Evolutionary conservation across 2,888 invertebrate genomes (phyloP), one percentile per base, ranked within the genome.

Genomic region (Drosophila testacea): DNA sequence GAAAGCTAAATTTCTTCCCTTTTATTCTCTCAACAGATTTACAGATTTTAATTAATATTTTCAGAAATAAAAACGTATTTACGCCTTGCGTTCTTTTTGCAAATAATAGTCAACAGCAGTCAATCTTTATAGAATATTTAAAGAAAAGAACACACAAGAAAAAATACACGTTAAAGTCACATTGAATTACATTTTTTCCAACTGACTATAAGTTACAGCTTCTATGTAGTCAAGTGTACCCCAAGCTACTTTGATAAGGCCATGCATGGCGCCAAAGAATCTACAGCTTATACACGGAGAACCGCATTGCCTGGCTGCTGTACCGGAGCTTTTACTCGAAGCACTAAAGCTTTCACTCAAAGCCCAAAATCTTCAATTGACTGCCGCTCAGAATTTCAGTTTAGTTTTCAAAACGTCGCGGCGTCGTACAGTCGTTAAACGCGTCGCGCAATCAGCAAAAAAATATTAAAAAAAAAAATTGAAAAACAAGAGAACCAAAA

Each of bases 371-470:
- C 65, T 62, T 73, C 80, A 66, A 64, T 44, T 51, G 44, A 68
- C 71, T 73, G 79, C 30, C 64, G 76, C 84, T 83, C 61, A 67
- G 79, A 79, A 71, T 75, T 78, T 73, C 47, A 50, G 73, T 79
- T 82, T 67, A 82, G 82, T 82, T 88, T 71, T 63, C 63, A 68
- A 83, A 85, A 77, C 64, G 75, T 68, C 65, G 89, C 78, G 69
- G 59, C 76, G 70, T 66, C 66, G 69, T 60, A 65, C 67, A 69
- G 70, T 63, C 70, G 68, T 13, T 48, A 63, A 64, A 30, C 69
- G 70, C 57, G 56, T 47, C 57, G 84, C 46, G 59, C 32, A 46
- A 67, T 27, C 42, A 11, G 27, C 4, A 46, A 22, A 4, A 38
- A 61, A 32, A 54, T 11, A n/a, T n/a, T n/a, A 46, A 22, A 4